These are phyloP conservation scores for Bombus sylvicola DNA, from an alignment of 1,140 invertebrate genomes.

Conservation along the genomic window DNA sequence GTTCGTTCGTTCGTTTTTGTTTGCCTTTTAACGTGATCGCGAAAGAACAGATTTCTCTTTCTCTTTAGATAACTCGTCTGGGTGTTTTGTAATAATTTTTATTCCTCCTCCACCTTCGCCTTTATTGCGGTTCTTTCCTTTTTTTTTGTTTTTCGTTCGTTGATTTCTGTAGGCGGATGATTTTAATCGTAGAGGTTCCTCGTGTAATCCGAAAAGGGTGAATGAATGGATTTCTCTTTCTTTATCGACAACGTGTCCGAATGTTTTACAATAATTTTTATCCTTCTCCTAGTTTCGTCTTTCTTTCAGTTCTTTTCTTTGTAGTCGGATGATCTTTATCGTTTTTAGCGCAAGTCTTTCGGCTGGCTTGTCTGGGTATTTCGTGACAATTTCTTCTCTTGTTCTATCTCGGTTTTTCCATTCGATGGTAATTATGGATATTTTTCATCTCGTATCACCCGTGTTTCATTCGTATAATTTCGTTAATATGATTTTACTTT, in stretches of 20 bases:
- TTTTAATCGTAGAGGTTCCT: neutral
- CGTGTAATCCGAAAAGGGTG: accelerated
- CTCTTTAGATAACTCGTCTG: neutral
- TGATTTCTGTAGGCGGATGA: no score
- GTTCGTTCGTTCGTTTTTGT: no score
- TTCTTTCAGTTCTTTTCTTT: neutral
- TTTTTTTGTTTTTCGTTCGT: neutral
- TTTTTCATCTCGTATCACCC: no score
- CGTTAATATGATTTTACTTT: no score
- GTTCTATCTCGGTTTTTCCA: no score
- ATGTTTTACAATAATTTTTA: neutral
- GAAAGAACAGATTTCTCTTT: neutral
- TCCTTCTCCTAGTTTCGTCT: neutral
- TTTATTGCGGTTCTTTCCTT: neutral
- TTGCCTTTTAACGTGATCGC: no score
- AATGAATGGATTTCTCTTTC: neutral
- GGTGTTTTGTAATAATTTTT: neutral
- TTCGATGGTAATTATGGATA: no score
- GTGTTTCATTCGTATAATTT: no score
- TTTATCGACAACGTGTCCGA: neutral
- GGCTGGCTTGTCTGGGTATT: no score
- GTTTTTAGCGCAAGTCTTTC: no score
- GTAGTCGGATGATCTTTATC: no score
- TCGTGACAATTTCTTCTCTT: no score
- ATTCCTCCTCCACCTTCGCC: neutral